These are phyloP conservation scores for Alaudala cheleensis DNA, from an alignment of 2,113 vertebrate species.

Conservation along the genomic window DNA sequence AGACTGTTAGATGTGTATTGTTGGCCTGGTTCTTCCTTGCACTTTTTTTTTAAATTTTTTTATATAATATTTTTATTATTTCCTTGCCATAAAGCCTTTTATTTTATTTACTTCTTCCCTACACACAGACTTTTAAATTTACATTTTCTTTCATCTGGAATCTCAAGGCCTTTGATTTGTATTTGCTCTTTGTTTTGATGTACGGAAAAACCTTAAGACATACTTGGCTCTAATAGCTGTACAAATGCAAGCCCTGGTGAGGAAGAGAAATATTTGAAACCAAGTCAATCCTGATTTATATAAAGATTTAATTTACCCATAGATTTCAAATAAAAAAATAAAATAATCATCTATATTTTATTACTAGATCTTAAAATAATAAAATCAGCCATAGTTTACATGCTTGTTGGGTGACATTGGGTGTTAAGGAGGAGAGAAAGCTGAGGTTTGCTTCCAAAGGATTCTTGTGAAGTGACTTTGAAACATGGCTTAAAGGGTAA, in stretches of 20 bases:
- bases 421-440: slow-evolving; percentile 6
- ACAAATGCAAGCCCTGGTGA: background rate
- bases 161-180: background rate
- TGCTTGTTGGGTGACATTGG: background rate
- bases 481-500: slow-evolving; percentile 10
- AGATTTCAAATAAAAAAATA: background rate
- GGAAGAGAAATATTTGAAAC: background rate
- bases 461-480: slow-evolving; percentile 33
- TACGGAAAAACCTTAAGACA: background rate
- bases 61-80: background rate
- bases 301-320: background rate
- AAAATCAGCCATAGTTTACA: background rate
- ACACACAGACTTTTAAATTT: background rate
- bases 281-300: background rate
- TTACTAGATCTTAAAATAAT: background rate
- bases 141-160: background rate
- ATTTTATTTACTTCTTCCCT: background rate
- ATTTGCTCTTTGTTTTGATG: background rate
- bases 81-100: background rate
- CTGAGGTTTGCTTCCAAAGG: background rate
- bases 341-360: background rate
- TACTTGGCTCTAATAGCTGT: background rate
- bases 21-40: background rate
- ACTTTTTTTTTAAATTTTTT: background rate
- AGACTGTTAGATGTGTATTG: background rate